phyloP scores from a whole-genome alignment of 2,888 invertebrate genomes.

The Agrochola litura region DNA sequence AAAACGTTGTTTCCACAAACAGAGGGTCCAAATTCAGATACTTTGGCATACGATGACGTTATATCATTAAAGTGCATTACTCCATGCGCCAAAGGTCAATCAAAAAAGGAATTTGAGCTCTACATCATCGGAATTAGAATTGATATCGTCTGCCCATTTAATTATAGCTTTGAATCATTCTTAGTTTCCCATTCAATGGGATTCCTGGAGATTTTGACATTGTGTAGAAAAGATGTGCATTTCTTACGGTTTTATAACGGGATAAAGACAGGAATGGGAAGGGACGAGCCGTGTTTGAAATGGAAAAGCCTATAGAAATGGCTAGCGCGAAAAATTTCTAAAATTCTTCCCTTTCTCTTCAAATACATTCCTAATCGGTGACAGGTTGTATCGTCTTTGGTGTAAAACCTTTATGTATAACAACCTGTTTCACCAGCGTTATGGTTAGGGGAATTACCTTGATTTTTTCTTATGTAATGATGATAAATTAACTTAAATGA shows the following conservation, averaged over 20 bases:
- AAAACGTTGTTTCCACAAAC: neutral
- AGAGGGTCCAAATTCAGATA: constrained; percentile 24
- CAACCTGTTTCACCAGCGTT: constrained; percentile 3
- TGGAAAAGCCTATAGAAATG: constrained; percentile 14
- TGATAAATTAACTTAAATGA: too few relatives aligned
- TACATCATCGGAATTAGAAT: constrained; percentile 33
- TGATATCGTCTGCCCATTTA: constrained; percentile 20
- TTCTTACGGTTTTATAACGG: constrained; percentile 38
- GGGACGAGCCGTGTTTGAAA: constrained; percentile 5
- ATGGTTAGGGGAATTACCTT: neutral
- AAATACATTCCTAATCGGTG: constrained; percentile 11
- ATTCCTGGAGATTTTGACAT: constrained; percentile 47
- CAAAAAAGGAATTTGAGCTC: constrained; percentile 49
- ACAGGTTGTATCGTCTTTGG: neutral
- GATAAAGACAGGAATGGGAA: neutral
- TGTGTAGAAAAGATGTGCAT: constrained; percentile 16
- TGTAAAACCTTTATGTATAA: neutral
- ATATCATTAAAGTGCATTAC: constrained; percentile 43
- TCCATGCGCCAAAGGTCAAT: constrained; percentile 46
- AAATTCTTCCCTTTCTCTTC: constrained; percentile 7
- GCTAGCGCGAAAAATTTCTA: neutral
- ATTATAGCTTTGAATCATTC: constrained; percentile 45
- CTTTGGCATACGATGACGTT: constrained; percentile 6
- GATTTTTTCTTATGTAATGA: too few relatives aligned
- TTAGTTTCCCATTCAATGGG: constrained; percentile 31